phyloP scores from a whole-genome alignment of 2,797 vertebrate genomes.

The Lepilemur septentrionalis region DNA sequence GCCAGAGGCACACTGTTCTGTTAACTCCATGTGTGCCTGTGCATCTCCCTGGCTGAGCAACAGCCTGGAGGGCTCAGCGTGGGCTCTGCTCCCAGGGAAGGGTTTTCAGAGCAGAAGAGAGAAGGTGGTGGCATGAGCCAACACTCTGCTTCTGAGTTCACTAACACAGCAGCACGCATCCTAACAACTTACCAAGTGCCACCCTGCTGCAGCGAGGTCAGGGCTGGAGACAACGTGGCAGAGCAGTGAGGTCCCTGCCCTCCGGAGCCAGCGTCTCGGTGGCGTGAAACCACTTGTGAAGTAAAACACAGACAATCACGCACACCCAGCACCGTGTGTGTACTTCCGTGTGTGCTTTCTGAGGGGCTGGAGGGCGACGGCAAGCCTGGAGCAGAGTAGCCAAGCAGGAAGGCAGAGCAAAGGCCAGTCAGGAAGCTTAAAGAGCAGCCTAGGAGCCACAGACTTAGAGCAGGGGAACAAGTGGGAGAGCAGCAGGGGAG shows the following conservation, averaged over 20 bases:
- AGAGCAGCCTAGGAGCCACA: background rate
- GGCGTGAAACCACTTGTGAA: accelerated
- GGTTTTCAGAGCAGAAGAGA: background rate
- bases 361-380: background rate
- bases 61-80: accelerated
- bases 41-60: background rate
- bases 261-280: background rate
- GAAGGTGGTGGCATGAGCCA: background rate
- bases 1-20: background rate
- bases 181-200: background rate
- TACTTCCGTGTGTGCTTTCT: background rate
- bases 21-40: too few relatives aligned
- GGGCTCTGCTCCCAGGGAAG: background rate
- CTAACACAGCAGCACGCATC: background rate
- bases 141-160: background rate
- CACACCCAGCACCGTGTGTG: background rate
- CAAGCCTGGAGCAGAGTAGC: too few relatives aligned
- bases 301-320: background rate
- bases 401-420: background rate
- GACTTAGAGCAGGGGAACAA: background rate
- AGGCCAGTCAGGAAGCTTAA: background rate
- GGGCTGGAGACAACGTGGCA: background rate
- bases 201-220: background rate
- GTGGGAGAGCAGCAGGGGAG: background rate
- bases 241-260: too few relatives aligned